Base-by-base conservation (phyloP, 2,888 invertebrate species). In the Petrophora chlorosata region DNA sequence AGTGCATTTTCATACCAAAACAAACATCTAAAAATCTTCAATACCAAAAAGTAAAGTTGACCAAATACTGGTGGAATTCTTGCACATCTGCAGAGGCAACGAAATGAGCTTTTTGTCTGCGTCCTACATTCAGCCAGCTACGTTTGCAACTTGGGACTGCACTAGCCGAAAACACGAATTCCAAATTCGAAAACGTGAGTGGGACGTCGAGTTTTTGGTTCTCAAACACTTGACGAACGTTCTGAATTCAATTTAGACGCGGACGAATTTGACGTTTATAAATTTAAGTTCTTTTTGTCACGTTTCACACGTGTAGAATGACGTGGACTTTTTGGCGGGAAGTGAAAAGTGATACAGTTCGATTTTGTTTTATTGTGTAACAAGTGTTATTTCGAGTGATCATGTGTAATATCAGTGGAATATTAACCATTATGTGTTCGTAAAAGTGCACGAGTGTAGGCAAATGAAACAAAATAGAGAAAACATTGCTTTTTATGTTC, bases 91-190 rank as follows among this genome's bases (percentile, higher is more conserved):
- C 17, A 12, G 25, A 35, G 33, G 39, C 39, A 35, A 35, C 10
- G 40, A 25, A 25, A 34, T 34, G 26, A 35, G 17, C 35, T 32
- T 16, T 32, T 32, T 36, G 35, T 32, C 7, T 26, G 14, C 25
- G 35, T 32, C 40, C 42, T 19, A 29, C 17, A 25, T 22, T 25
- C 25, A 25, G 7, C 22, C 22, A 22, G 9, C 5, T 10, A 25
- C n/a, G n/a, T n/a, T n/a, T n/a, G n/a, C 7, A 22, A 7, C 1
- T 7, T 15, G 30, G 22, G 17, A 19, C 44, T 19, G 32, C 14
- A 19, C 44, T 19, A 26, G 16, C 14, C 10, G 26, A 51, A 45
- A 51, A 45, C 36, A 15, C 17, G 35, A 17, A 29, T 28, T 39
- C 34, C 29, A 39, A 40, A 40, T 34, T 30, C 12, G 14, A 38